A percentile compares a stretch with the other conserved stretches of the same genome.
phyloP scores from a whole-genome alignment of 2,113 vertebrate species.

The zebrafish (Danio rerio) region DNA sequence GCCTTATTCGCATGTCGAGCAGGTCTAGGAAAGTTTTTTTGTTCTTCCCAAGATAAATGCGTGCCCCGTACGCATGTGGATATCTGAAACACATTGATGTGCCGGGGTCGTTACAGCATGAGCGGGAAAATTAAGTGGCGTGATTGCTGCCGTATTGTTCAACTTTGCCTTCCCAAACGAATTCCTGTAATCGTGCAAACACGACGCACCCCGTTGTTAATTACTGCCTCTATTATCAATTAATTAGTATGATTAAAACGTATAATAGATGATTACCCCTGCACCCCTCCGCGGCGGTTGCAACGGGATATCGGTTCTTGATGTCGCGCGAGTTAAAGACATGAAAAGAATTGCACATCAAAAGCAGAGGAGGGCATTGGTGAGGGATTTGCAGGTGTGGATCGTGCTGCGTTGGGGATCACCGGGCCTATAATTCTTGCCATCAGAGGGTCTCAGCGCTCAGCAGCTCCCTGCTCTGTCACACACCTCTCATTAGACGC shows the following conservation, averaged over 20 bases:
- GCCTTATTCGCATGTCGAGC: slow-evolving; percentile 17
- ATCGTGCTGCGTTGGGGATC: slow-evolving; percentile 64
- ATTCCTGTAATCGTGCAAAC: slow-evolving; percentile 75
- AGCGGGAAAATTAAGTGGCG: not conserved
- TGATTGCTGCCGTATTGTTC: slow-evolving; percentile 30
- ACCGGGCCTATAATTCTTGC: slow-evolving; percentile 62
- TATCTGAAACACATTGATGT: slow-evolving; percentile 48
- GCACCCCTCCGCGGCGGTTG: slow-evolving; percentile 65
- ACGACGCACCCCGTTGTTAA: slow-evolving; percentile 75
- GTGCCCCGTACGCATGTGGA: slow-evolving; percentile 53
- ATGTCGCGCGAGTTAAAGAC: slow-evolving; percentile 55
- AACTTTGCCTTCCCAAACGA: slow-evolving; percentile 58
- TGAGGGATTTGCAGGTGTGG: slow-evolving; percentile 78
- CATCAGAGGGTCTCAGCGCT: slow-evolving; percentile 65
- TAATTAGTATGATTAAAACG: slow-evolving; percentile 83
- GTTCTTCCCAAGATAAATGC: slow-evolving; percentile 40
- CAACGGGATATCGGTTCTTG: slow-evolving; percentile 67
- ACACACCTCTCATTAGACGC: slow-evolving; percentile 78
- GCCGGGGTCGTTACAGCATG: not conserved
- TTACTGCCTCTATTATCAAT: slow-evolving; percentile 80
- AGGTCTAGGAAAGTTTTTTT: slow-evolving; percentile 42
- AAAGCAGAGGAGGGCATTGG: slow-evolving; percentile 76
- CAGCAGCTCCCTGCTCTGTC: slow-evolving; percentile 59
- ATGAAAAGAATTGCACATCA: slow-evolving; percentile 83
- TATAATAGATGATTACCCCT: slow-evolving; percentile 64